phyloP scores from a whole-genome alignment of 1,140 invertebrate species.

The Prorops nasuta region DNA sequence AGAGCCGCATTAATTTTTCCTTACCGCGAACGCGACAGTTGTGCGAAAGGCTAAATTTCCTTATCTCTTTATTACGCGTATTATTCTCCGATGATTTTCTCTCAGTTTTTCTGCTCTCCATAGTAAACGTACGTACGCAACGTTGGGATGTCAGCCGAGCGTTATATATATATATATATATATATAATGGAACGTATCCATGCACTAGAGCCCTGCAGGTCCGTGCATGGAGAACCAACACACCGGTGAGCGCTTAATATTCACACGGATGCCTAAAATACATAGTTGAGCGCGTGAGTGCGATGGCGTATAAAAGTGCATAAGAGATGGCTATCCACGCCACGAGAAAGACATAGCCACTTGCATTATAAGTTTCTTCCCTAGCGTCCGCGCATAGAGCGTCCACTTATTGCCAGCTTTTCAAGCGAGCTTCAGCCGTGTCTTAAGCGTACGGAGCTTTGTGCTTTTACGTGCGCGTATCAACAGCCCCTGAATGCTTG shows the following conservation, averaged over 20 bases:
- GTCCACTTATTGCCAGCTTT: conserved; percentile 50
- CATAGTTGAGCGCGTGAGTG: conserved; percentile 25
- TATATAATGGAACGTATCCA: too few relatives aligned
- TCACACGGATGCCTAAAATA: conserved; percentile 34
- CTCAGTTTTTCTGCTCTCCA: too few relatives aligned
- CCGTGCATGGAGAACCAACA: conserved; percentile 19
- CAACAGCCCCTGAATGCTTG: conserved; percentile 22
- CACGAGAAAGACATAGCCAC: conserved; percentile 40
- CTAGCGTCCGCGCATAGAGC: conserved; percentile 34
- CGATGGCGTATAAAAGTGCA: conserved; percentile 51
- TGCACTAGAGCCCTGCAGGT: too few relatives aligned
- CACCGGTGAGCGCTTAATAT: conserved; percentile 29
- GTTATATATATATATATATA: too few relatives aligned
- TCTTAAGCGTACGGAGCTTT: conserved; percentile 42
- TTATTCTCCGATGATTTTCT: too few relatives aligned
- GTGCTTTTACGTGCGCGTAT: conserved; percentile 38
- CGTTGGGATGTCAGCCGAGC: too few relatives aligned
- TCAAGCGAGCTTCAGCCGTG: conserved; percentile 35
- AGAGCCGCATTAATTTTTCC: conserved; percentile 8
- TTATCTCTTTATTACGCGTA: too few relatives aligned
- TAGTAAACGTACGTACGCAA: too few relatives aligned
- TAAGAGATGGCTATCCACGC: conserved; percentile 51
- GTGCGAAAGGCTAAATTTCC: conserved; percentile 18
- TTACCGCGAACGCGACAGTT: conserved; percentile 16
- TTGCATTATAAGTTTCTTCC: conserved; percentile 40